These are phyloP conservation scores for Leptestheria dahalacensis DNA, from an alignment of 1,140 invertebrate species.

Conservation along the genomic window DNA sequence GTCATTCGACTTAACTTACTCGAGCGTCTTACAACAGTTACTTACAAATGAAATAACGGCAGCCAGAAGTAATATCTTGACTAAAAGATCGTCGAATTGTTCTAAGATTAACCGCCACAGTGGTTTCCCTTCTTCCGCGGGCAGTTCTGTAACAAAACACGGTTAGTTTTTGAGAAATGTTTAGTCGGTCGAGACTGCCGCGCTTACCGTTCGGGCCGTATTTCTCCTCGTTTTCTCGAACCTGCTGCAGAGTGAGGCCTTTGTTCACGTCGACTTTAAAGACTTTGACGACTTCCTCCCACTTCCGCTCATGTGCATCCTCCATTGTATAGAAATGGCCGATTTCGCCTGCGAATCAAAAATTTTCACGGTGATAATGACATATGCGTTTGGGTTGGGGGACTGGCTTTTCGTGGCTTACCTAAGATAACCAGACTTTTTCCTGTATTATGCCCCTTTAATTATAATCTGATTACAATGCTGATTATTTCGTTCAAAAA, in stretches of 20 bases:
- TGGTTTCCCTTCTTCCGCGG: constrained; percentile 75
- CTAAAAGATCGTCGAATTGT: constrained; percentile 99
- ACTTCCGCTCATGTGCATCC: constrained; percentile 84
- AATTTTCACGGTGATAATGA: too few species aligned
- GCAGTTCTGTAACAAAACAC: constrained; percentile 48
- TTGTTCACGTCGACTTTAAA: constrained; percentile 78
- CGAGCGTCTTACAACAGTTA: constrained; percentile 41
- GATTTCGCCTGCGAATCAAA: too few species aligned
- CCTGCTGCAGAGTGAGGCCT: constrained; percentile 81
- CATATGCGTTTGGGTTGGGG: too few species aligned
- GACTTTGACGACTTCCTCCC: constrained; percentile 81
- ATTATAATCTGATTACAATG: too few species aligned
- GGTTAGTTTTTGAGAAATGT: constrained; percentile 18
- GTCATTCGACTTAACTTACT: too few species aligned
- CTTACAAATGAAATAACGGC: constrained; percentile 99
- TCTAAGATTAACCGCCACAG: constrained; percentile 99
- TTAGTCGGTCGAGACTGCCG: too few species aligned
- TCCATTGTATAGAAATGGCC: constrained; percentile 92
- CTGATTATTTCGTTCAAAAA: too few species aligned
- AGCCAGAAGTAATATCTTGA: constrained; percentile 99
- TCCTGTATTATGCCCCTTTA: too few species aligned
- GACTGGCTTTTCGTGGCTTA: too few species aligned
- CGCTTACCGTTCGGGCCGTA: constrained; percentile 97
- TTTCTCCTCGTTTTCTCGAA: constrained; percentile 90
- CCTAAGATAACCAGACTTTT: too few species aligned